Percentiles rank a stretch among this genome's conserved stretches.
Conservation (phyloP, 2,888 invertebrate species). For the Dinocampus coccinellae region DNA sequence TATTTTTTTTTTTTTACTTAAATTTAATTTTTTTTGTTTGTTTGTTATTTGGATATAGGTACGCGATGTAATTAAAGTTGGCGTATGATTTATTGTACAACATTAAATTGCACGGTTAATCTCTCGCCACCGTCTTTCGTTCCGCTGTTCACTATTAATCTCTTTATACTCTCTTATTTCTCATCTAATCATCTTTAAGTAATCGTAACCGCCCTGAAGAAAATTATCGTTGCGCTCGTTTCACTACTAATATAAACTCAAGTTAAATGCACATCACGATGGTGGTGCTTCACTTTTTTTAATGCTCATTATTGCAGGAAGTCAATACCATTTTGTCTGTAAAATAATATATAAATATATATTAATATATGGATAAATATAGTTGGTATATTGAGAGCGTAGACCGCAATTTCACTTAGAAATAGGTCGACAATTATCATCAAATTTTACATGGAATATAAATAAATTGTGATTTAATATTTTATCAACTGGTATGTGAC, state of each 20-base stretch:
- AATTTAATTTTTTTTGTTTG: neutral
- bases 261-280: neutral
- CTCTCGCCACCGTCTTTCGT: neutral
- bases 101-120: neutral
- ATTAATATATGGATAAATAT: conserved; percentile 8
- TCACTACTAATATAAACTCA: neutral
- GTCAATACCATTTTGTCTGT: conserved; percentile 1
- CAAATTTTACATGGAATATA: conserved; percentile 33
- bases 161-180: neutral
- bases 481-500: conserved; percentile 23
- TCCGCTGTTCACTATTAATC: conserved; percentile 2
- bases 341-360: conserved; percentile 2
- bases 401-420: conserved; percentile 42
- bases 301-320: neutral
- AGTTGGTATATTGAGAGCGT: conserved; percentile 25
- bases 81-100: neutral
- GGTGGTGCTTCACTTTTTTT: neutral
- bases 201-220: conserved; percentile 27
- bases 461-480: conserved; percentile 43
- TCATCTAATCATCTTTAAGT: conserved; percentile 26
- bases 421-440: conserved; percentile 46
- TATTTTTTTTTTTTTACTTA: neutral
- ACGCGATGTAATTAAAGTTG: conserved; percentile 1
- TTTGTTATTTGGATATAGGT: neutral
- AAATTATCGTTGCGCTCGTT: conserved; percentile 18